Base-by-base conservation (phyloP, 1,140 invertebrate genomes). In the Pemphigus obesinymphae region DNA sequence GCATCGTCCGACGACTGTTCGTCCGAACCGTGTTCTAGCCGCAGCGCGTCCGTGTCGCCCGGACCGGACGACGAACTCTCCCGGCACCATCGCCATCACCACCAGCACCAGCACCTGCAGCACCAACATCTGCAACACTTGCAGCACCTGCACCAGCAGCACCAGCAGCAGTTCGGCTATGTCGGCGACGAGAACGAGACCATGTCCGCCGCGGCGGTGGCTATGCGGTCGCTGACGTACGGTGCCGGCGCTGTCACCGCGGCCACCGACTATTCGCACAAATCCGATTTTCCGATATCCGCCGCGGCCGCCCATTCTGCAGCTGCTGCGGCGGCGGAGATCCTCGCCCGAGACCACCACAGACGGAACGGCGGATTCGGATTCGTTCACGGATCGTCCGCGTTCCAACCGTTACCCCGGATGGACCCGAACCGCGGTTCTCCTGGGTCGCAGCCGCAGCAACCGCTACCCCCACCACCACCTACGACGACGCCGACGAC, bases 1-100 rank as follows among this genome's bases (percentile, higher is more conserved):
- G 83, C 53, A 87, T 88, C 84, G 86, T 86, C 15, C 86, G 87
- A 23, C 88, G 88, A 82, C 89, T 87, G 29, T 87, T 88, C 8
- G 87, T 87, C 23, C 87, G 87, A 63, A 87, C 89, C 84, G 85
- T 86, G 82, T 72, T 87, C 58, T 10, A 80, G 61, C 31, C 75
- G 55, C 23, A 75, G 80, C 26, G 53, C 29, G n/a, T 50, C 82
- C 4, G 23, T n/a, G 15, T 70, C 68, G 13, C 72, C 82, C 78
- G 81, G 72, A 23, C 82, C 73, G 8, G 84, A 83, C n/a, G n/a
- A 43, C 84, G 84, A 11, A 5, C 37, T 4, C 37, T 40, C 4
- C n/a, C 37, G 37, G 43, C 82, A 40, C 48, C 55, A 48, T 8
- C 37, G n/a, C 68, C 23, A 45, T 34, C 29, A 43, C 58, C 15